phyloP scores from a whole-genome alignment of 1,140 invertebrate species.

The Caenorhabditis latens region DNA sequence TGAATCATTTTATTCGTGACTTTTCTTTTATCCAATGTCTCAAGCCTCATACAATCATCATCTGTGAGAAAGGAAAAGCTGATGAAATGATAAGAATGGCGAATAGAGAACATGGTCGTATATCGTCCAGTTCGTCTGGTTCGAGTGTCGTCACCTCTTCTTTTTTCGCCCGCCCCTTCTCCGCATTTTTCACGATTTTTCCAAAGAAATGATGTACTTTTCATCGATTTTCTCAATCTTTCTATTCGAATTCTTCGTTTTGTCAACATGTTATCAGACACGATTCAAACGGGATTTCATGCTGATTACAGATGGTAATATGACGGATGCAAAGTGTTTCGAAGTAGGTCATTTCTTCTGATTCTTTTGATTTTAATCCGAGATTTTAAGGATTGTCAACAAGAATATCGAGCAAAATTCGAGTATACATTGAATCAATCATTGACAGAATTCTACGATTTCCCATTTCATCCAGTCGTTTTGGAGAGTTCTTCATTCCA shows the following conservation, averaged over 20 bases:
- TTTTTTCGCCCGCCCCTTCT: not conserved
- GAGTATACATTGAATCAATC: constrained; percentile 71
- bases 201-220: constrained; percentile 22
- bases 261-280: constrained; percentile 2
- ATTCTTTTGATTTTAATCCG: not conserved
- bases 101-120: constrained; percentile 16
- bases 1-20: constrained; percentile 48
- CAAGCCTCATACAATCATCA: not conserved
- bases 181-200: constrained; percentile 23
- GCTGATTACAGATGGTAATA: constrained; percentile 72
- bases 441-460: constrained; percentile 76
- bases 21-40: constrained; percentile 7
- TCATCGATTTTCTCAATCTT: constrained; percentile 1
- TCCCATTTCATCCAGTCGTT: constrained; percentile 76
- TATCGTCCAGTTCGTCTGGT: constrained; percentile 43
- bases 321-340: constrained; percentile 74
- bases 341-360: constrained; percentile 64
- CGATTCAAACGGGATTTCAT: constrained; percentile 75
- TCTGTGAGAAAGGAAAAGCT: constrained; percentile 34
- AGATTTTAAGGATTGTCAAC: constrained; percentile 72
- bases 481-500: constrained; percentile 71
- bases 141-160: constrained; percentile 43
- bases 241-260: not conserved
- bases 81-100: constrained; percentile 52
- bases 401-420: constrained; percentile 72